Conservation (phyloP, 2,113 vertebrate species). For the Catharus minimus region DNA sequence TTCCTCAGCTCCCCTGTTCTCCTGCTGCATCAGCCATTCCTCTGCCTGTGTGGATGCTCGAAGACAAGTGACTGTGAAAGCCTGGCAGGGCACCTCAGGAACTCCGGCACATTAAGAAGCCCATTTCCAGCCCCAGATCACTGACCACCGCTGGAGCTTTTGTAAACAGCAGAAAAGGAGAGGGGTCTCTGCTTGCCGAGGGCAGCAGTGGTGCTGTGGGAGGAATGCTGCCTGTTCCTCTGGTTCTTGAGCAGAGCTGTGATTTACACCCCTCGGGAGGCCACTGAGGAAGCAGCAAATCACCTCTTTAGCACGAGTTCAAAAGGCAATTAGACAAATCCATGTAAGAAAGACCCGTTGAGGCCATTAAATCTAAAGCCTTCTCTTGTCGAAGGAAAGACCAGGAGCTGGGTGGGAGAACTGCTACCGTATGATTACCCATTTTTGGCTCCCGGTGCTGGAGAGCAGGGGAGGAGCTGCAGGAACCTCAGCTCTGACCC, state of each 20-base stretch:
- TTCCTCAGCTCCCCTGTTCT: background rate
- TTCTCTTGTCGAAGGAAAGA: background rate
- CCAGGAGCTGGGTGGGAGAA: background rate
- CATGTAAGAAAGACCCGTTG: background rate
- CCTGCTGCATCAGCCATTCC: background rate
- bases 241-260: background rate
- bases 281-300: slow-evolving; percentile 12
- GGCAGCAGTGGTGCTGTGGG: background rate
- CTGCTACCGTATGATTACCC: background rate
- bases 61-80: background rate
- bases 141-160: background rate
- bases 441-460: background rate
- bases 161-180: background rate
- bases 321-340: background rate
- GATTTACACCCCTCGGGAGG: background rate
- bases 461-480: background rate
- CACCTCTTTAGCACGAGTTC: background rate
- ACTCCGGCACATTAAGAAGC: rapidly evolving
- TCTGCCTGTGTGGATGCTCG: background rate
- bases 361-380: background rate
- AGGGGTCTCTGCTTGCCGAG: background rate
- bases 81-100: background rate
- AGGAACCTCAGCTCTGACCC: background rate
- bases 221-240: background rate
- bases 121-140: background rate